Conservation (phyloP, 2,113 vertebrate species). For the Urocynchramus pylzowi region DNA sequence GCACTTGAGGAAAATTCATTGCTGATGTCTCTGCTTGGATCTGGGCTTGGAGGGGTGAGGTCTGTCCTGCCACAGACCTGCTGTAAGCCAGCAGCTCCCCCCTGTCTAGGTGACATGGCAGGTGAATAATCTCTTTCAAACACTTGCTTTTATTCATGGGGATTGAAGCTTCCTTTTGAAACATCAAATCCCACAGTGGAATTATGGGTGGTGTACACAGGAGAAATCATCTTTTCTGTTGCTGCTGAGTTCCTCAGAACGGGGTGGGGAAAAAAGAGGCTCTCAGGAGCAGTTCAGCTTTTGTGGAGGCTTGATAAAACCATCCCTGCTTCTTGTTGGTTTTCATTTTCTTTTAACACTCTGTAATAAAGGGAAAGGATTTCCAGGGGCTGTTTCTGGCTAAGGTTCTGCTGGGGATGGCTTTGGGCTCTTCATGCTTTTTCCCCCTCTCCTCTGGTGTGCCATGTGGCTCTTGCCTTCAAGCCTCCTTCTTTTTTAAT, state of each 20-base stretch:
- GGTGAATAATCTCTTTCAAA: constrained; percentile 23
- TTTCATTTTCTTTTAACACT: neutral
- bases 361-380: neutral
- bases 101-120: neutral
- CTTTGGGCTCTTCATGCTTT: neutral
- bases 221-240: neutral
- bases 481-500: neutral
- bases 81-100: neutral
- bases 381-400: neutral
- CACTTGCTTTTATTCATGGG: neutral
- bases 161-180: neutral
- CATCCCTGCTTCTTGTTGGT: neutral
- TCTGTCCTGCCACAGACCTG: neutral
- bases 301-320: neutral
- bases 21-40: neutral
- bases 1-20: neutral
- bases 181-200: neutral
- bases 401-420: neutral
- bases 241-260: neutral
- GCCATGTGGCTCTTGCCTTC: neutral
- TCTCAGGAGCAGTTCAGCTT: neutral
- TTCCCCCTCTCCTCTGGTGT: neutral
- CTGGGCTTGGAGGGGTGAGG: neutral
- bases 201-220: neutral
- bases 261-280: neutral